Percentiles rank a stretch among this genome's conserved stretches.
Evolutionary conservation across 2,888 invertebrate species (phyloP).

Genomic region (Ganaspis brasiliensis): DNA sequence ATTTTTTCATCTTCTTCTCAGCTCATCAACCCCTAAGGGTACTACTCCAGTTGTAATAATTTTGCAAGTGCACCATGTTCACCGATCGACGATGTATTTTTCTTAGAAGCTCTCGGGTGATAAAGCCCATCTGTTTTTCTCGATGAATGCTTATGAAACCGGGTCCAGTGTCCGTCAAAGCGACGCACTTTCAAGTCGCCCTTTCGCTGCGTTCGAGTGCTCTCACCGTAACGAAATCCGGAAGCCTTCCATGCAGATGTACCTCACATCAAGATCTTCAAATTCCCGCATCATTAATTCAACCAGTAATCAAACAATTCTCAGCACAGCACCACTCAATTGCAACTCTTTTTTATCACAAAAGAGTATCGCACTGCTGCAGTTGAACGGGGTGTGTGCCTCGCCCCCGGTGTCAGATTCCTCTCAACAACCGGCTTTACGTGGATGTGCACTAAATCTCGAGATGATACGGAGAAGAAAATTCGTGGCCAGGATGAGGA

Average conservation of each 20-base stretch:
- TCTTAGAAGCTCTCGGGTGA: background rate
- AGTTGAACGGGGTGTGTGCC: background rate
- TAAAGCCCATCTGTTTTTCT: background rate
- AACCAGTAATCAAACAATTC: background rate
- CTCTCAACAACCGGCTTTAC: background rate
- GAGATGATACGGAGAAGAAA: constrained; percentile 35
- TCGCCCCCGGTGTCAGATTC: background rate
- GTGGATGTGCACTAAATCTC: constrained; percentile 10
- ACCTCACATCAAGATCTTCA: background rate
- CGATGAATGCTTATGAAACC: constrained; percentile 32
- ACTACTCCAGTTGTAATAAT: background rate
- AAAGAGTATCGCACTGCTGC: background rate
- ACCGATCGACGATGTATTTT: background rate
- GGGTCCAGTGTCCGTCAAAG: constrained; percentile 28
- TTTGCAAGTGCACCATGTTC: background rate
- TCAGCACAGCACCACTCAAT: background rate
- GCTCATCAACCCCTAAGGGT: constrained; percentile 25
- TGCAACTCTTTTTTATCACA: background rate
- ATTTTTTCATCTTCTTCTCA: background rate
- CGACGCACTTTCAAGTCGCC: constrained; percentile 25
- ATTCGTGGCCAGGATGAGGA: constrained; percentile 35
- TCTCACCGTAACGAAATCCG: background rate
- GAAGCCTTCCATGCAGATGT: constrained; percentile 13
- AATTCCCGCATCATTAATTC: background rate
- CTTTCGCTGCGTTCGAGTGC: constrained; percentile 2